These are phyloP conservation scores for Nyctereutes procyonoides DNA, from an alignment of 2,113 vertebrate genomes.

Conservation along the genomic window DNA sequence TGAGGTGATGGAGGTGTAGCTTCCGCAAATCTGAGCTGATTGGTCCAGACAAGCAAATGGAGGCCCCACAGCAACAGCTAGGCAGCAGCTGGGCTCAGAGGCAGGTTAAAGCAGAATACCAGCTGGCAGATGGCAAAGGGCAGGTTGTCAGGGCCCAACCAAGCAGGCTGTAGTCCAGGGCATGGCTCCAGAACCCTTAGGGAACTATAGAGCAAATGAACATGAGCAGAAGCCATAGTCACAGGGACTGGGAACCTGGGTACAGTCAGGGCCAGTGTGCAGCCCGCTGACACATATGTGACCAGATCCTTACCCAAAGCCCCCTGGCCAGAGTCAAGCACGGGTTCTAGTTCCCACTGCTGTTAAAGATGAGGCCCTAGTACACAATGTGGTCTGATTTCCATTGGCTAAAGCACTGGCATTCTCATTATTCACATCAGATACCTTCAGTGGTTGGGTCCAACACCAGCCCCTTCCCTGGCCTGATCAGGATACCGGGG, in stretches of 20 bases:
- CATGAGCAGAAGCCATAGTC: slow-evolving; percentile 40
- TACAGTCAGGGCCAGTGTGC: background rate
- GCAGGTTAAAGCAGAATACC: slow-evolving; percentile 63
- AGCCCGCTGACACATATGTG: background rate
- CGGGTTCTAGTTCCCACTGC: background rate
- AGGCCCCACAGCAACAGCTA: slow-evolving; percentile 54
- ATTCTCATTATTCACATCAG: background rate
- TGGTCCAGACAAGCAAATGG: slow-evolving; percentile 55
- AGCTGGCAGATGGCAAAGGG: slow-evolving; percentile 68
- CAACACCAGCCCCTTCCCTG: background rate
- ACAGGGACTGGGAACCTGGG: slow-evolving; percentile 31
- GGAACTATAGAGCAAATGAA: slow-evolving; percentile 61
- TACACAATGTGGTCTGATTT: background rate
- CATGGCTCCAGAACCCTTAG: slow-evolving; percentile 63
- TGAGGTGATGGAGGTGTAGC: background rate
- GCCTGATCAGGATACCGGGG: too few relatives aligned
- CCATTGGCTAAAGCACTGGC: background rate
- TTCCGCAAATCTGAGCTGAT: slow-evolving; percentile 68
- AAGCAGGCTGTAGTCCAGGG: slow-evolving; percentile 58
- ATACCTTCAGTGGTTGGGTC: background rate
- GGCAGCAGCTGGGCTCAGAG: slow-evolving; percentile 60
- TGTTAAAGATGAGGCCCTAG: background rate
- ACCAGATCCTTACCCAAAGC: background rate
- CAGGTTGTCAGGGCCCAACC: slow-evolving; percentile 21
- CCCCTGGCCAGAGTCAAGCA: background rate